A percentile compares a stretch with the other conserved stretches of the same genome.
These are phyloP conservation scores for human (Homo sapiens) DNA, from an alignment of 2,113 vertebrate genomes.

Conservation along the genomic window DNA sequence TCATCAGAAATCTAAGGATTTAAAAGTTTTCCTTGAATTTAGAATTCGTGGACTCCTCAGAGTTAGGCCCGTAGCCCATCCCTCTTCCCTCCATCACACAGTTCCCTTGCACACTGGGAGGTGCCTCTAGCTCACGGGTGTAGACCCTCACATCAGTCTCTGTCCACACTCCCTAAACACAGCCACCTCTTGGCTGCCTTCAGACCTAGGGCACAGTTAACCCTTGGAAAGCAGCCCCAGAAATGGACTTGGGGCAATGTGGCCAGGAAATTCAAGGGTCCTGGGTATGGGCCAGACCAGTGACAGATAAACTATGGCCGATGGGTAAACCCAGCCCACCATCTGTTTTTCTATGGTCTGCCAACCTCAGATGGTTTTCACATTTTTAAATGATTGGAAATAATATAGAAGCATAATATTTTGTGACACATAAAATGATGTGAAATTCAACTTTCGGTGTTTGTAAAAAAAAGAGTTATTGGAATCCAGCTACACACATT, in stretches of 20 bases:
- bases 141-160: background rate
- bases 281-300: no score
- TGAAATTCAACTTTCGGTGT: background rate
- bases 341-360: background rate
- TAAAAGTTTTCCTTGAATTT: background rate
- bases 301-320: rapidly evolving
- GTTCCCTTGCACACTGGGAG: background rate
- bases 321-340: rapidly evolving
- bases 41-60: background rate
- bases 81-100: background rate
- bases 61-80: no score
- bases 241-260: background rate
- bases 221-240: background rate
- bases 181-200: no score
- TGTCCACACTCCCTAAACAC: background rate
- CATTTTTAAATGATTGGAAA: background rate
- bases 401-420: background rate
- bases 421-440: background rate
- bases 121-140: background rate
- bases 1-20: background rate
- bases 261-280: background rate
- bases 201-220: background rate
- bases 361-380: background rate
- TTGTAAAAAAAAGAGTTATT: background rate
- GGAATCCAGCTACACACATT: rapidly evolving